These are phyloP conservation scores for Hypena proboscidalis DNA, from an alignment of 2,888 invertebrate species.

Conservation along the genomic window DNA sequence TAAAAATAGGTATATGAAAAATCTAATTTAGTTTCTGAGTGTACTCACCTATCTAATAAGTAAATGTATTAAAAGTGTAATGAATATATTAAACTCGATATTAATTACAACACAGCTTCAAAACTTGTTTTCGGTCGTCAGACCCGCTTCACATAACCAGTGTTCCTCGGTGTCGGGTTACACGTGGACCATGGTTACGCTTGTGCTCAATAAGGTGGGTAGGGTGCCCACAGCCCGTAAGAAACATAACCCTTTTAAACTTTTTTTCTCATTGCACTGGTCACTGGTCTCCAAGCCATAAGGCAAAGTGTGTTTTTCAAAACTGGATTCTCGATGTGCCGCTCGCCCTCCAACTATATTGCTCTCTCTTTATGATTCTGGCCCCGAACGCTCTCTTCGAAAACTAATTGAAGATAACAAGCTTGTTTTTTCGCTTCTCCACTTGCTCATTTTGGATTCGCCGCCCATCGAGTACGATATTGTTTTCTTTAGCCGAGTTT, in stretches of 20 bases:
- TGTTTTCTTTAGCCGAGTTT: constrained; percentile 60
- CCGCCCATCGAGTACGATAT: constrained; percentile 59
- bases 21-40: too few relatives aligned
- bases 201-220: constrained; percentile 30
- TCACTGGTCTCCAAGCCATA: constrained; percentile 50
- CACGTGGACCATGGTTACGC: constrained; percentile 20
- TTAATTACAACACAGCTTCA: not conserved
- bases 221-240: constrained; percentile 47
- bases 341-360: constrained; percentile 57
- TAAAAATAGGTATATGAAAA: too few relatives aligned
- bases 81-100: not conserved
- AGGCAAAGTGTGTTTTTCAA: constrained; percentile 57
- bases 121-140: not conserved
- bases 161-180: constrained; percentile 21
- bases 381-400: constrained; percentile 63
- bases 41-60: too few relatives aligned
- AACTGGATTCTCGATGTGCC: constrained; percentile 62
- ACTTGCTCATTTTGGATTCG: constrained; percentile 64
- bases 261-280: constrained; percentile 44
- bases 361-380: constrained; percentile 68
- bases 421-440: constrained; percentile 70
- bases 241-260: constrained; percentile 58
- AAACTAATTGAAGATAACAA: constrained; percentile 80
- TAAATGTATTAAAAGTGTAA: not conserved
- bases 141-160: constrained; percentile 1